Percentiles rank a stretch among this genome's conserved stretches.
phyloP scores from a whole-genome alignment of 2,797 vertebrate species.

The Poliocrania exsul region DNA sequence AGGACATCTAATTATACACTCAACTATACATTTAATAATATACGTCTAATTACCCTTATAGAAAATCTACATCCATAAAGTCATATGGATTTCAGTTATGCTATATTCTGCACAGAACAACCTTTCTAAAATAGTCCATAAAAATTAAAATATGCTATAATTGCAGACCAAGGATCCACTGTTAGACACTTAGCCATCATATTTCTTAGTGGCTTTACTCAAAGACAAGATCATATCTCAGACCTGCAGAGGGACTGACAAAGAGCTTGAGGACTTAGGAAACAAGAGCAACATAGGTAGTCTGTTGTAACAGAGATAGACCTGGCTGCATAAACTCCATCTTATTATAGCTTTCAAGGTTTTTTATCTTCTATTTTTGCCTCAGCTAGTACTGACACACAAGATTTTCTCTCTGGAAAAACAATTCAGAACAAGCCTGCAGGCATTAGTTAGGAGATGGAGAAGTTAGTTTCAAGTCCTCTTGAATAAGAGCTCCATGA shows the following conservation, averaged over 20 bases:
- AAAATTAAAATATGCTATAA: not conserved
- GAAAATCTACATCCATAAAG: not conserved
- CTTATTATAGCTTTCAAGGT: not conserved
- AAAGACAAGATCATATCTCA: not conserved
- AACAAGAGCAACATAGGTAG: not conserved
- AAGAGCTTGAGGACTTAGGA: not conserved
- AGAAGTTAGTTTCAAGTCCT: not conserved
- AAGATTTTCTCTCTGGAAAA: not conserved
- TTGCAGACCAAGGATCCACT: not conserved
- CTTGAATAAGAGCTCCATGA: not conserved
- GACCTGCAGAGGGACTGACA: not conserved
- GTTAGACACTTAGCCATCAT: not conserved
- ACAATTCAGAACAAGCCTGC: not conserved
- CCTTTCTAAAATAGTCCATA: not conserved
- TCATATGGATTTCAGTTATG: not conserved
- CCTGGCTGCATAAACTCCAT: not conserved
- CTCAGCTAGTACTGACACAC: not conserved
- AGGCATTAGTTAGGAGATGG: not conserved
- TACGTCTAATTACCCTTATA: not conserved
- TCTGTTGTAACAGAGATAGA: not conserved
- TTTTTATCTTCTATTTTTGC: not conserved
- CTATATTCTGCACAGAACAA: not conserved
- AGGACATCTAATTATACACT: not conserved
- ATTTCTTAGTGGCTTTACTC: not conserved
- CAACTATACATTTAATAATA: not conserved